These are phyloP conservation scores for Nymphalis urticae DNA, from an alignment of 2,888 invertebrate species.

Conservation along the genomic window DNA sequence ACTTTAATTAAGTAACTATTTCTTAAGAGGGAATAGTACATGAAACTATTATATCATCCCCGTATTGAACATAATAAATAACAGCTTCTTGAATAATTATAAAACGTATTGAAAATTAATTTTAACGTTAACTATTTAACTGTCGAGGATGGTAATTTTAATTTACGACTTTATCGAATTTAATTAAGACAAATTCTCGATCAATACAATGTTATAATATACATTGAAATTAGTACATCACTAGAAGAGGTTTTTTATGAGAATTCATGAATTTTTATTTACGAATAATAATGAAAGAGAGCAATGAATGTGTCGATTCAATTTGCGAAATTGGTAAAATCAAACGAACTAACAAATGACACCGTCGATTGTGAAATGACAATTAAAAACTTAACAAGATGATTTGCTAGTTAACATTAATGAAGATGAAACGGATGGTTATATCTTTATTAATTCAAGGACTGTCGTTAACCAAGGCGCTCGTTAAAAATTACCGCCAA, in stretches of 20 bases:
- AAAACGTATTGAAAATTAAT: no score
- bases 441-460: conserved; percentile 71
- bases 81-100: no score
- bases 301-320: conserved; percentile 15
- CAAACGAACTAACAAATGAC: conserved; percentile 30
- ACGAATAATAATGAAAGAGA: not conserved
- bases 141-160: no score
- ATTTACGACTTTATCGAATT: no score
- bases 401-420: conserved; percentile 45
- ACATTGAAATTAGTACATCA: not conserved
- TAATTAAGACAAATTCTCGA: no score
- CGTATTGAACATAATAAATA: no score
- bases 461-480: conserved; percentile 60
- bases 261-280: not conserved
- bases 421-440: conserved; percentile 49
- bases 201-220: not conserved
- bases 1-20: no score
- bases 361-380: conserved; percentile 15
- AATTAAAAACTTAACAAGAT: conserved; percentile 39
- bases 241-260: not conserved
- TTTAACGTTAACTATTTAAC: no score
- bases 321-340: conserved; percentile 16
- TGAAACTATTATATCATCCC: no score
- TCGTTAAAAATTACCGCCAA: conserved; percentile 79
- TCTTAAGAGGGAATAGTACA: no score